Conservation (phyloP, 2,113 vertebrate species). For the Thinocorus orbignyianus region DNA sequence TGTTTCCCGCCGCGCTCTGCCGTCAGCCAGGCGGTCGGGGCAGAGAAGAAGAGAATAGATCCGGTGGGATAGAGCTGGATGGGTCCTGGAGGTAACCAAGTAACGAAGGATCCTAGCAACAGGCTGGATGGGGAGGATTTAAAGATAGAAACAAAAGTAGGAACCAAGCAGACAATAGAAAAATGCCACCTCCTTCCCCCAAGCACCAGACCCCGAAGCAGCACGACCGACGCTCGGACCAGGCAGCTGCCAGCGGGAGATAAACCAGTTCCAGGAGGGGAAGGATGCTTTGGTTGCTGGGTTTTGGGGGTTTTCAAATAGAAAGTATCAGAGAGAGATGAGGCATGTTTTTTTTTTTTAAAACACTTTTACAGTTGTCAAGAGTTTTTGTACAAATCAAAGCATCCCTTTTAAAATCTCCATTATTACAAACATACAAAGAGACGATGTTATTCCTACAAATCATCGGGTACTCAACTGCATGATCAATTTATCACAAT, state of each 20-base stretch:
- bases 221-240: background rate
- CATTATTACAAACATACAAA: constrained; percentile 82
- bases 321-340: background rate
- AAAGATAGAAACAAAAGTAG: constrained; percentile 19
- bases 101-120: constrained; percentile 29
- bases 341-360: constrained; percentile 23
- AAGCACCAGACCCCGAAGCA: background rate
- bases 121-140: background rate
- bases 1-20: background rate
- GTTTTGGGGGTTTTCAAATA: background rate
- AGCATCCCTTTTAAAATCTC: constrained; percentile 73
- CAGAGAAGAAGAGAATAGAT: background rate
- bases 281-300: background rate
- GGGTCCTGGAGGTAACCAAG: constrained; percentile 39
- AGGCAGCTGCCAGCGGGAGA: background rate
- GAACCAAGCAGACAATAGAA: background rate
- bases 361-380: constrained; percentile 74
- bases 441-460: constrained; percentile 73
- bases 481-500: too few relatives aligned
- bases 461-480: too few relatives aligned
- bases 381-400: constrained; percentile 80
- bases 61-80: background rate
- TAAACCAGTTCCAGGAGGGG: background rate
- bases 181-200: background rate
- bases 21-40: background rate